A percentile compares a stretch with the other conserved stretches of the same genome.
Evolutionary conservation across 2,797 vertebrate genomes (phyloP).

Genomic region (Odontamblyopus rebecca): DNA sequence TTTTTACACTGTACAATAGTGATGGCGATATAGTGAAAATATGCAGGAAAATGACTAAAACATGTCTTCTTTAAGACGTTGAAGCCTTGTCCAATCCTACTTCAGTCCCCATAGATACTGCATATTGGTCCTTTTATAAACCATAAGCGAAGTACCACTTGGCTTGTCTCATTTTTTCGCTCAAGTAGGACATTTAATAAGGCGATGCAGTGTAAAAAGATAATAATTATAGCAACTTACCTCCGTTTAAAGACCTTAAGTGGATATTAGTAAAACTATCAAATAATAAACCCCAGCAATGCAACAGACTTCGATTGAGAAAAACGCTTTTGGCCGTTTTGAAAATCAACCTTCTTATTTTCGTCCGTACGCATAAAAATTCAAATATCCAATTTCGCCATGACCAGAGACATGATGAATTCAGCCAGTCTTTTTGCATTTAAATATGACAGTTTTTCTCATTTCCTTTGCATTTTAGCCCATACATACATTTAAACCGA

Average conservation of each 20-base stretch:
- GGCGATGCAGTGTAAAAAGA: neutral
- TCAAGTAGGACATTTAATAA: neutral
- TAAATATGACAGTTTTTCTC: slow-evolving; percentile 4
- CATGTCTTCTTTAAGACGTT: too few relatives aligned
- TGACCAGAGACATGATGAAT: neutral
- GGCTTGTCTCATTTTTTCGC: neutral
- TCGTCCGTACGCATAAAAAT: neutral
- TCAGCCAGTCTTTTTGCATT: neutral
- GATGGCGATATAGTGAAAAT: too few relatives aligned
- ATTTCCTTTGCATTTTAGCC: neutral
- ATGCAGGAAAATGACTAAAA: too few relatives aligned
- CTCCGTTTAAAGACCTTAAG: neutral
- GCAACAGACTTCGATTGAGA: neutral
- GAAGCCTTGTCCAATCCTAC: too few relatives aligned
- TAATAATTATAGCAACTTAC: neutral
- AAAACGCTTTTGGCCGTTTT: neutral
- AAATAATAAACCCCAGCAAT: neutral
- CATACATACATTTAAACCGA: neutral
- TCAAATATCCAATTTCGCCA: neutral
- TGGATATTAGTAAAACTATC: neutral
- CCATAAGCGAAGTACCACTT: too few relatives aligned
- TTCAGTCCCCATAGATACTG: too few relatives aligned
- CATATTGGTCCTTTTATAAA: too few relatives aligned
- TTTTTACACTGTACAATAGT: too few relatives aligned
- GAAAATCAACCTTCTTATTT: neutral